Percentiles rank a stretch among this genome's conserved stretches.
Evolutionary conservation across 2,797 vertebrate species (phyloP).

Genomic region (Anableps anableps): DNA sequence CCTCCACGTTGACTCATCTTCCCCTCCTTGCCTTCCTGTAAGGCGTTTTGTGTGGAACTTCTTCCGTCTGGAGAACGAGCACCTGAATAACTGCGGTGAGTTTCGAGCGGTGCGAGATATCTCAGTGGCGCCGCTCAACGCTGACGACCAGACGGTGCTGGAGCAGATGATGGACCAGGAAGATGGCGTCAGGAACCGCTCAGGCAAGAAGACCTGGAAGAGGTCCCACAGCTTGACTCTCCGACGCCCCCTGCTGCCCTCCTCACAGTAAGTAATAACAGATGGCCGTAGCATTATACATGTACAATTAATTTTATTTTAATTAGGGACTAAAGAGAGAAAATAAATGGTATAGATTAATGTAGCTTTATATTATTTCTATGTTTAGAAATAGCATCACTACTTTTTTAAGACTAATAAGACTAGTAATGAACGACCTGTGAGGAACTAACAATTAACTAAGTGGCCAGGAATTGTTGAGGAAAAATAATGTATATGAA

Average conservation of each 20-base stretch:
- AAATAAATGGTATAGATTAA: not conserved
- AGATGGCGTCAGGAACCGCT: conserved; percentile 92
- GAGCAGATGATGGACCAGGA: conserved; percentile 99
- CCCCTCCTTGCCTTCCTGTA: not conserved
- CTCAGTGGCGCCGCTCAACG: conserved; percentile 95
- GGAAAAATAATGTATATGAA: not conserved
- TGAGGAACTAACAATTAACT: no score
- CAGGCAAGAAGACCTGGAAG: conserved; percentile 93
- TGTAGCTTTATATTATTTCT: not conserved
- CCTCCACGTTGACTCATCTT: not conserved
- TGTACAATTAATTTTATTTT: not conserved
- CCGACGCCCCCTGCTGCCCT: conserved; percentile 88
- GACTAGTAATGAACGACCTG: no score
- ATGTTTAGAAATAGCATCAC: not conserved
- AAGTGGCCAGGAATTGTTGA: no score
- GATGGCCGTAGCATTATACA: not conserved
- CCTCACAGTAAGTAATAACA: conserved; percentile 86
- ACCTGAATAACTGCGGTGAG: conserved; percentile 98
- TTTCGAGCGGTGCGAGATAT: conserved; percentile 96
- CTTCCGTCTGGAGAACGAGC: conserved; percentile 97
- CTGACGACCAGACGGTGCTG: conserved; percentile 95
- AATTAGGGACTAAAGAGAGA: not conserved
- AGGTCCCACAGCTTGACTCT: conserved; percentile 92
- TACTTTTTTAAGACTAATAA: not conserved
- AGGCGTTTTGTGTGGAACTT: conserved; percentile 99